These are phyloP conservation scores for Tetranychus urticae DNA, from an alignment of 1,140 invertebrate species.

Conservation along the genomic window DNA sequence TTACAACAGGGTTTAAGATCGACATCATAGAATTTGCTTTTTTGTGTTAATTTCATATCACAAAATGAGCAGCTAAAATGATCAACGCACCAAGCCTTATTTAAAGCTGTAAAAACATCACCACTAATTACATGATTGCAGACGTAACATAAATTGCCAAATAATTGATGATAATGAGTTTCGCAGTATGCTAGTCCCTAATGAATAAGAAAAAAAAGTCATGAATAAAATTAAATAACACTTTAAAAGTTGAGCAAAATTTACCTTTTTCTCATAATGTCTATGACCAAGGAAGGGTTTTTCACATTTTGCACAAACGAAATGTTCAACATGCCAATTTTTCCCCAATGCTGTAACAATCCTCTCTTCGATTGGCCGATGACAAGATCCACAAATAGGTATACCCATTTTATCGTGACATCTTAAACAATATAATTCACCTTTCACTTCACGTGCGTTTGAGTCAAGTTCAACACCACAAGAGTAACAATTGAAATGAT, in stretches of 20 bases:
- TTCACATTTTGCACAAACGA: constrained; percentile 51
- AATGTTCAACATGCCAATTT: constrained; percentile 99
- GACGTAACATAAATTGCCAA: constrained; percentile 93
- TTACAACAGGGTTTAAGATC: constrained; percentile 96
- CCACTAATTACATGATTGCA: constrained; percentile 95
- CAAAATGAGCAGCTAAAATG: constrained; percentile 97
- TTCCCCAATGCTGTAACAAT: constrained; percentile 93
- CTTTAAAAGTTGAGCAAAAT: neutral
- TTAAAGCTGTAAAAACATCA: constrained; percentile 90
- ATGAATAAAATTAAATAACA: neutral
- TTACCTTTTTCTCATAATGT: constrained; percentile 83
- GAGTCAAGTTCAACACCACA: constrained; percentile 33
- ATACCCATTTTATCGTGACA: constrained; percentile 98
- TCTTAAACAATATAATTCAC: constrained; percentile 82
- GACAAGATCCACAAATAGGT: constrained; percentile 83
- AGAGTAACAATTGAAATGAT: constrained; percentile 91
- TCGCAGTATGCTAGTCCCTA: constrained; percentile 92
- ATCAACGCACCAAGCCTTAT: constrained; percentile 98
- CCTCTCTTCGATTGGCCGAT: constrained; percentile 81
- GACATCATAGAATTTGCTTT: constrained; percentile 96
- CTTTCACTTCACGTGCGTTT: constrained; percentile 80
- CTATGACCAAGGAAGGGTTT: constrained; percentile 96
- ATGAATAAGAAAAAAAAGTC: neutral
- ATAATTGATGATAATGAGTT: constrained; percentile 94
- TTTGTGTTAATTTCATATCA: constrained; percentile 89